Evolutionary conservation across 2,113 vertebrate species (phyloP).

Genomic region (Hypanus sabinus): DNA sequence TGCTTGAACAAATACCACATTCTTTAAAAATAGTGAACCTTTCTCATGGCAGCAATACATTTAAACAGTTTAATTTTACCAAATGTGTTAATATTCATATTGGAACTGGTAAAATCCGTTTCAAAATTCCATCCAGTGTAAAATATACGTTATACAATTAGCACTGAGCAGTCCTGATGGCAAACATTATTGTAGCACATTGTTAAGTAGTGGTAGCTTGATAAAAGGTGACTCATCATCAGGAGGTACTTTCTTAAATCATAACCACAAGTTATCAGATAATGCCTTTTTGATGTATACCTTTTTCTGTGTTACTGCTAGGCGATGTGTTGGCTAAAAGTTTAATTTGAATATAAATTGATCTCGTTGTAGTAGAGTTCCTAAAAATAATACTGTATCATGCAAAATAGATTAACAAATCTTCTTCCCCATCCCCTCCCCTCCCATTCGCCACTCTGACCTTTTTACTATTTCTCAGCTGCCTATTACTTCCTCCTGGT

Average conservation of each 20-base stretch:
- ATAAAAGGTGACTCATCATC: not conserved
- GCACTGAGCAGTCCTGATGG: not conserved
- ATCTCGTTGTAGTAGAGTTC: not conserved
- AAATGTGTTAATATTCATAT: not conserved
- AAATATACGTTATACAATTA: not conserved
- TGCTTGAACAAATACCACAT: not conserved
- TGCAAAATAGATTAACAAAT: no score
- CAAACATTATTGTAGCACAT: not conserved
- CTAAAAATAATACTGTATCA: not conserved
- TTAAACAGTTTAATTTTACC: not conserved
- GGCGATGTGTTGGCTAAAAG: not conserved
- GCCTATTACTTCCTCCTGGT: no score
- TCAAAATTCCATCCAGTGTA: not conserved
- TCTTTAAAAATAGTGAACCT: not conserved
- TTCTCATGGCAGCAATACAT: not conserved
- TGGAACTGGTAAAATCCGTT: not conserved
- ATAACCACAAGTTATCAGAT: slow-evolving; percentile 40
- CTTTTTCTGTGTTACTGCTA: not conserved
- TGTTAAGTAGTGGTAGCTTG: not conserved
- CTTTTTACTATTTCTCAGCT: no score
- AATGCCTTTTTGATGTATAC: not conserved
- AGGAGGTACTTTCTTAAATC: slow-evolving; percentile 50
- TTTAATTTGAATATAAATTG: not conserved
- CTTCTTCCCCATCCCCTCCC: no score
- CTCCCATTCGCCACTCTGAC: no score